These are phyloP conservation scores for Drosophila flavopinicola DNA, from an alignment of 2,888 invertebrate genomes.

Conservation along the genomic window DNA sequence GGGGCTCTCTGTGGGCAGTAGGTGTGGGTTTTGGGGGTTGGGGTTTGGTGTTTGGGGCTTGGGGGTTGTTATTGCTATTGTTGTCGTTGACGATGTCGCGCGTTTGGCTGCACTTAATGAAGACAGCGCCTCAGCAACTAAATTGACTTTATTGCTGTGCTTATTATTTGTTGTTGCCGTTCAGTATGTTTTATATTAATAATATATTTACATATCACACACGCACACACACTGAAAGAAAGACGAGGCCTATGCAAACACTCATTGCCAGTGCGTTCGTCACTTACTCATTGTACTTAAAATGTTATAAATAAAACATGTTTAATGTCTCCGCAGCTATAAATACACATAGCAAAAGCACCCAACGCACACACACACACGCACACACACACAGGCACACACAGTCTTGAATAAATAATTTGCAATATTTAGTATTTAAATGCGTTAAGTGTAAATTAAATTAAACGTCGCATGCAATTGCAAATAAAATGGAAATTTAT, in stretches of 20 bases:
- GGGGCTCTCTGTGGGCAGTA: slow-evolving; percentile 31
- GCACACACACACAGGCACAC: slow-evolving; percentile 3
- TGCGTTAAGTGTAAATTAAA: slow-evolving; percentile 59
- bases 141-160: slow-evolving; percentile 78
- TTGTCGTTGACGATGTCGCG: slow-evolving; percentile 61
- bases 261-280: slow-evolving; percentile 60
- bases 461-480: slow-evolving; percentile 54
- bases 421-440: slow-evolving; percentile 56
- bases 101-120: slow-evolving; percentile 76
- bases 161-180: slow-evolving; percentile 38
- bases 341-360: slow-evolving; percentile 44
- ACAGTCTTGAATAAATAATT: slow-evolving; percentile 60
- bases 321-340: slow-evolving; percentile 50
- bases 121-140: slow-evolving; percentile 68
- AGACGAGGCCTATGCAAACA: slow-evolving; percentile 47
- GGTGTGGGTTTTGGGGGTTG: background rate
- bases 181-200: slow-evolving; percentile 74
- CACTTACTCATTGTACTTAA: slow-evolving; percentile 54
- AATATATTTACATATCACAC: slow-evolving; percentile 69
- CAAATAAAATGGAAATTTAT: slow-evolving; percentile 39
- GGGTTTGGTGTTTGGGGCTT: slow-evolving; percentile 1
- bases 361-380: slow-evolving; percentile 1
- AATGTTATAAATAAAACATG: slow-evolving; percentile 74
- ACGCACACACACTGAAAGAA: slow-evolving; percentile 8
- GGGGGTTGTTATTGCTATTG: slow-evolving; percentile 3